Evolutionary conservation across 2,888 invertebrate genomes (phyloP), one percentile per base, ranked within the genome.

Genomic region (Yponomeuta plumbellus): DNA sequence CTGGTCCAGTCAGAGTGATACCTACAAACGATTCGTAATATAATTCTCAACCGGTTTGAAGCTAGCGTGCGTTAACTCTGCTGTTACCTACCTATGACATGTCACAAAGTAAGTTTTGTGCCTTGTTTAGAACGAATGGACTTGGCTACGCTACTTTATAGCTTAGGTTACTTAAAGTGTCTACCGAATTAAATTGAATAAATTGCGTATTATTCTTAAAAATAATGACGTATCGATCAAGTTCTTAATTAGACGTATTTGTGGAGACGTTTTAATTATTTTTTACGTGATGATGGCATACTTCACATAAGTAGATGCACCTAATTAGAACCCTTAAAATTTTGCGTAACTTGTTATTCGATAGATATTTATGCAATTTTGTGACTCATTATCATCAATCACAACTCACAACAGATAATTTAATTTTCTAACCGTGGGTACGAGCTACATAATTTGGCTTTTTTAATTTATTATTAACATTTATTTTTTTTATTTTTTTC

Each of bases 1-100:
- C 88, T 89, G 88, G 85, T 88, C 83, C 81, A 40, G 66, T 57
- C 66, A 79, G 81, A 85, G 81, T 81, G 84, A 86, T 87, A 88
- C 86, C 34, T 34, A 34, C 34, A 34, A 34, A 34, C 34, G 34
- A 34, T 34, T 34, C 34, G 34, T 34, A 88, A 88, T 89, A 88
- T 87, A 86, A 85, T 77, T 78, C 79, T 75, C 75, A 85, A 88
- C 88, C 87, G 87, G 88, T 86, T 88, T 84, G 78, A 80, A 77
- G 78, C 81, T 83, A 84, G 82, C 84, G 83, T 83, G 83, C 82
- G 84, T 80, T 81, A 78, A 75, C 80, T 23, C 8, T 3, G 34
- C 5, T 52, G 0, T 17, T 17, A 52, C 17, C 44, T 17, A 52
- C 44, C 44, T 52, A 52, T 52, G 44, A 3, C 44, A 52, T 44